phyloP scores from a whole-genome alignment of 2,888 invertebrate genomes.

The Xestia rhomboidea region DNA sequence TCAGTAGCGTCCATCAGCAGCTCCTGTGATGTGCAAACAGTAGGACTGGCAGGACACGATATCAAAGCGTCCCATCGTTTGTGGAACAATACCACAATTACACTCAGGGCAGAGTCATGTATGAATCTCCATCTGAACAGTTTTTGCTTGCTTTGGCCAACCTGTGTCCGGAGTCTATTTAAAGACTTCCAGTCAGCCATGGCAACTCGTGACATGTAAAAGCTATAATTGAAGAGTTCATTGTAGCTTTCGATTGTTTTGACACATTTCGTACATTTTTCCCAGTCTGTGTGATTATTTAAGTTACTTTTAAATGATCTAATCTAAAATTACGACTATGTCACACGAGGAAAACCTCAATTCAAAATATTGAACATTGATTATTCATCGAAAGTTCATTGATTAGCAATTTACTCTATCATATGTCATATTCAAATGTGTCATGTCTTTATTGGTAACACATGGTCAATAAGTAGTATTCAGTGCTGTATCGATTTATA shows the following conservation, averaged over 20 bases:
- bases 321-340: background rate
- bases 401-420: constrained; percentile 44
- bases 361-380: constrained; percentile 21
- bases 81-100: background rate
- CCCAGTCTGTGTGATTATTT: background rate
- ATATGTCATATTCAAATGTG: constrained; percentile 55
- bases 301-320: background rate
- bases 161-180: background rate
- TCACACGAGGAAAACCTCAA: constrained; percentile 53
- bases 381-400: constrained; percentile 44
- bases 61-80: background rate
- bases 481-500: constrained; percentile 22
- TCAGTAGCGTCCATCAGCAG: background rate
- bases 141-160: background rate
- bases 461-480: constrained; percentile 47
- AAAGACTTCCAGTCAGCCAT: background rate
- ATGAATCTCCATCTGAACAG: background rate
- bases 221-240: background rate
- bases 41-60: background rate
- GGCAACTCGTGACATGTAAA: background rate
- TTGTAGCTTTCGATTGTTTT: background rate
- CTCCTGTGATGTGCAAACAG: background rate
- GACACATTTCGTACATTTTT: background rate
- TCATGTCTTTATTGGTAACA: constrained; percentile 64
- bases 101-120: background rate